Conservation (phyloP, 2,797 vertebrate genomes). For the Semotilus atromaculatus region DNA sequence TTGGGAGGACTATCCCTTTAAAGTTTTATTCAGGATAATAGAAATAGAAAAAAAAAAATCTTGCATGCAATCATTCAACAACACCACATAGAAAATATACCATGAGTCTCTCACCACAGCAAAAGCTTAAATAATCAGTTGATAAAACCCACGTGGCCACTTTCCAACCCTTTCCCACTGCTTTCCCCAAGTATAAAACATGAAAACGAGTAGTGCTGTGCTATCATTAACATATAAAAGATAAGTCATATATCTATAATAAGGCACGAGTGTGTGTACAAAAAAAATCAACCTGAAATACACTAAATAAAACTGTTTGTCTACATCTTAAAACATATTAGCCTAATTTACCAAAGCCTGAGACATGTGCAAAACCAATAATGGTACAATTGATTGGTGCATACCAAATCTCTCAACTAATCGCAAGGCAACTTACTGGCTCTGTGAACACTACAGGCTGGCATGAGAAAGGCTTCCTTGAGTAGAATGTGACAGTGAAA, state of each 20-base stretch:
- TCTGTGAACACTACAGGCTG: conserved; percentile 29
- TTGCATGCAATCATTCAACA: conserved; percentile 71
- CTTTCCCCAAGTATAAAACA: conserved; percentile 72
- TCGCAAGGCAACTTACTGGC: conserved; percentile 39
- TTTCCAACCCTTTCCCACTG: conserved; percentile 63
- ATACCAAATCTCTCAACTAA: neutral
- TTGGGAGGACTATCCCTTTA: neutral
- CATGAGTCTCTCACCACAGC: conserved; percentile 71
- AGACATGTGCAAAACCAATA: conserved; percentile 36
- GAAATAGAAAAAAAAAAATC: neutral
- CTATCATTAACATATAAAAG: conserved; percentile 74
- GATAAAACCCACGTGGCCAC: conserved; percentile 68
- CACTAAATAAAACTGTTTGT: conserved; percentile 59
- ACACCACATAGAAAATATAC: conserved; percentile 69
- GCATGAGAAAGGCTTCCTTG: neutral
- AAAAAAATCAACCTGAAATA: conserved; percentile 64
- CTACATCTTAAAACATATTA: conserved; percentile 49
- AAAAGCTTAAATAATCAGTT: conserved; percentile 77
- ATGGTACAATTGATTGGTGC: conserved; percentile 15
- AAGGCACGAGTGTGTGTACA: conserved; percentile 82
- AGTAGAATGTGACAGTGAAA: conserved; percentile 40
- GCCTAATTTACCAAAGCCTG: conserved; percentile 55
- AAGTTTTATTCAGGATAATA: conserved; percentile 67
- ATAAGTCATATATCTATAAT: conserved; percentile 71
- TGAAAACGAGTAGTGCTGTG: conserved; percentile 73